Evolutionary conservation across 2,113 vertebrate species (phyloP).

Genomic region (Actenoides hombroni): DNA sequence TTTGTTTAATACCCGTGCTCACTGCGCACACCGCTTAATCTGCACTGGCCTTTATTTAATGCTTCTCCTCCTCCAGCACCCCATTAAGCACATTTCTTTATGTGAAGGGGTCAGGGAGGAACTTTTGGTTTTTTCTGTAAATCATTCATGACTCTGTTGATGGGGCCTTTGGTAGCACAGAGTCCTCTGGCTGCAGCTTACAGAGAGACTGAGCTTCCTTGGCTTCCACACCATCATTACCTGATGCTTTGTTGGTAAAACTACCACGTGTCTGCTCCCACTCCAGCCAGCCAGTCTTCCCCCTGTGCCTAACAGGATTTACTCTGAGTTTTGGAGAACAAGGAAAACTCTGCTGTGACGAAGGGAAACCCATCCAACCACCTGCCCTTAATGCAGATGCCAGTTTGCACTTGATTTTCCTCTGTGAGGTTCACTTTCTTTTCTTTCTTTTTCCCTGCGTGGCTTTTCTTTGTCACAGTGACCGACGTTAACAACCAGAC

Average conservation of each 20-base stretch:
- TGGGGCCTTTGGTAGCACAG: background rate
- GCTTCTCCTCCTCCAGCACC: background rate
- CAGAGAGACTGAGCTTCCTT: background rate
- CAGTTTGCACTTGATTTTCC: background rate
- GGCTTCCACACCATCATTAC: background rate
- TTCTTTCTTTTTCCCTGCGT: background rate
- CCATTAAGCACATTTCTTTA: background rate
- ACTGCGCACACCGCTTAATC: background rate
- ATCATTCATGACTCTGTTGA: background rate
- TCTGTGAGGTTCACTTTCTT: background rate
- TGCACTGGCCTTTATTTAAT: background rate
- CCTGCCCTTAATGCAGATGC: background rate
- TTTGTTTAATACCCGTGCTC: background rate
- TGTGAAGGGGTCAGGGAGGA: background rate
- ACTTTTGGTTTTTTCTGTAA: background rate
- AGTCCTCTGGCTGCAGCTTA: background rate
- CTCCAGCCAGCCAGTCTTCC: background rate
- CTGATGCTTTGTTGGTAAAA: background rate
- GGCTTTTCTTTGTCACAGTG: background rate
- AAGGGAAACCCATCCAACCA: background rate
- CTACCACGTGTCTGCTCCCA: background rate
- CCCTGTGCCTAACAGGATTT: background rate
- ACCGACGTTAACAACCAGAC: background rate
- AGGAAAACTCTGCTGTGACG: background rate
- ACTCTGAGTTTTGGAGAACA: background rate